These are phyloP conservation scores for Brachirus orientalis DNA, from an alignment of 2,113 vertebrate species.

Conservation along the genomic window DNA sequence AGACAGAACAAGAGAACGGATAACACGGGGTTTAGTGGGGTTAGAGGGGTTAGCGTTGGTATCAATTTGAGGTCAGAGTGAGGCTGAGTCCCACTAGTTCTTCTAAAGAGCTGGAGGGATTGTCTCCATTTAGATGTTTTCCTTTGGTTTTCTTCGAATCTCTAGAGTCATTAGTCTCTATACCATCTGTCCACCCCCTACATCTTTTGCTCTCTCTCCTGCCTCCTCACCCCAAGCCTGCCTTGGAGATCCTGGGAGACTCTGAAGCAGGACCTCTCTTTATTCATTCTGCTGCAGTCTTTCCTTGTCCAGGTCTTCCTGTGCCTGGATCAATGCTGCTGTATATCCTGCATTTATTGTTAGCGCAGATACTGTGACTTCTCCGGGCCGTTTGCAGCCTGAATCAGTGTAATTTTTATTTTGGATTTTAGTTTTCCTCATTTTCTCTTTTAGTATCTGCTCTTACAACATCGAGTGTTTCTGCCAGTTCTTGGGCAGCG, in stretches of 20 bases:
- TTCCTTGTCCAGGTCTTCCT: background rate
- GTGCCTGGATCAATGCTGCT: background rate
- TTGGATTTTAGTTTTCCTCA: too few species aligned
- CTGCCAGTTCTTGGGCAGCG: too few species aligned
- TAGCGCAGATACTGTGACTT: background rate
- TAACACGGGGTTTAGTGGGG: background rate
- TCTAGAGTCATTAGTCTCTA: background rate
- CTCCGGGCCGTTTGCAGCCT: background rate
- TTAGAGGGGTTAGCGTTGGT: background rate
- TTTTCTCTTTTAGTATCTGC: background rate
- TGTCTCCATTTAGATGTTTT: background rate
- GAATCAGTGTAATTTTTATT: background rate
- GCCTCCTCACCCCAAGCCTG: background rate
- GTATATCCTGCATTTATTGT: background rate
- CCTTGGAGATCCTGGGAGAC: background rate
- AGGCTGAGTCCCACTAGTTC: background rate
- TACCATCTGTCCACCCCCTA: background rate
- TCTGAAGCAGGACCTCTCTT: background rate
- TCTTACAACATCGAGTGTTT: too few species aligned
- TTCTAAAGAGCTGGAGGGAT: background rate
- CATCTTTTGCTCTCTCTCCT: background rate
- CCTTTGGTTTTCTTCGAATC: background rate
- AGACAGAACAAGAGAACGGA: background rate
- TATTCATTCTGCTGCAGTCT: background rate
- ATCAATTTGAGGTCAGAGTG: background rate